Evolutionary conservation across 1,140 invertebrate species (phyloP), one percentile per base, ranked within the genome.

Genomic region (Heliothis virescens): DNA sequence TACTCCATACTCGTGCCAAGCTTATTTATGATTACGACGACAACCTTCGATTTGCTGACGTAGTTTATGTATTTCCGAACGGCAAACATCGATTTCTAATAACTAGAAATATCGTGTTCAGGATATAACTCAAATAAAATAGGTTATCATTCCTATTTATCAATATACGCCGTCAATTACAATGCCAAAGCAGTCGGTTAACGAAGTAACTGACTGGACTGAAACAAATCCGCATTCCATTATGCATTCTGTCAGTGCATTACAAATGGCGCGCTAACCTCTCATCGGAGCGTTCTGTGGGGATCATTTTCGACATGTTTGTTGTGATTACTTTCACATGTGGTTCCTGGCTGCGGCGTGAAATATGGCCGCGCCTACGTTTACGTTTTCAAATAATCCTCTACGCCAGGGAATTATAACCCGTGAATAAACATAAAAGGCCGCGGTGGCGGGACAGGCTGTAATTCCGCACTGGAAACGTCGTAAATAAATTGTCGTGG

Each of bases 401-500:
- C 85, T 82, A 75, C 76, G 76, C 85, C 83, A 21, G 53, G 60
- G 83, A 89, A 91, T 92, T 90, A 93, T 91, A 90, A 89, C 84
- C 86, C 83, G 86, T 83, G 87, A 90, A 91, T 92, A 88, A 88
- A 92, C 90, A 91, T 92, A 90, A 93, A 92, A 92, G 84, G 85
- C 84, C 79, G 72, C 80, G 75, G 85, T 82, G 67, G 60, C 59
- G 80, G 48, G 85, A 83, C 83, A 83, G 63, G 79, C 83, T 84
- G 83, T 90, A 89, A 91, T 89, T 86, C 84, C 84, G 84, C 79
- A 78, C 82, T 84, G 86, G 81, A 87, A 88, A 87, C 83, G 87
- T 87, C 85, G 85, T 92, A 90, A 92, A 92, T 92, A 92, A 26
- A 92, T 91, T 89, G 88, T 88, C 85, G 85, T 81, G 86, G 87